Conservation (phyloP, 1,140 invertebrate genomes). For the Drosophila saltans region DNA sequence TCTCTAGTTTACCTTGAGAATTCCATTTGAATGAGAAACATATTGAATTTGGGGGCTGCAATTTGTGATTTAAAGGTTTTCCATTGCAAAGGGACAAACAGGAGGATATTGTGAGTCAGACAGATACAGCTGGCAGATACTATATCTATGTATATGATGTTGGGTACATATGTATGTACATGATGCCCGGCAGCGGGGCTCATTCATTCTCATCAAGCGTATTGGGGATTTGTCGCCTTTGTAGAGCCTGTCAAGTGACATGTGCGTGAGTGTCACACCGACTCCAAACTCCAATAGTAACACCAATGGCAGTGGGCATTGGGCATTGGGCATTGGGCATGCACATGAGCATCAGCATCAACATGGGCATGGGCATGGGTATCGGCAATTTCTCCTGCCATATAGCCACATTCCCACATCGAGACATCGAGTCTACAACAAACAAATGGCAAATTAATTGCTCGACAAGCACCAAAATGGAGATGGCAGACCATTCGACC, state of each 20-base stretch:
- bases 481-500: background rate
- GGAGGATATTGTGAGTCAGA: background rate
- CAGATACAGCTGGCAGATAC: slow-evolving; percentile 3
- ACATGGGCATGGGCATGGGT: too few species aligned
- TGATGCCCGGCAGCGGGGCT: slow-evolving; percentile 43
- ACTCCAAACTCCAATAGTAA: background rate
- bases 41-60: background rate
- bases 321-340: background rate
- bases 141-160: slow-evolving; percentile 21
- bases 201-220: slow-evolving; percentile 78
- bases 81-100: background rate
- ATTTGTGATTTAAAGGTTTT: slow-evolving; percentile 1
- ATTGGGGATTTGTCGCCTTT: slow-evolving; percentile 73
- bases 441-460: slow-evolving; percentile 78
- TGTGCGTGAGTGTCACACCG: slow-evolving; percentile 50
- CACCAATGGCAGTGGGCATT: background rate
- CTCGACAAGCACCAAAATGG: slow-evolving; percentile 32
- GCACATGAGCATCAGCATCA: too few species aligned
- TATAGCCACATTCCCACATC: background rate
- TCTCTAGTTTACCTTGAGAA: too few species aligned
- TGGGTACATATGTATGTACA: slow-evolving; percentile 36
- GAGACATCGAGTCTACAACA: slow-evolving; percentile 32
- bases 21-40: too few species aligned
- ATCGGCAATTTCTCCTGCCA: too few species aligned
- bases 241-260: slow-evolving; percentile 55